These are phyloP conservation scores for Poliocrania exsul DNA, from an alignment of 2,797 vertebrate genomes.

Conservation along the genomic window DNA sequence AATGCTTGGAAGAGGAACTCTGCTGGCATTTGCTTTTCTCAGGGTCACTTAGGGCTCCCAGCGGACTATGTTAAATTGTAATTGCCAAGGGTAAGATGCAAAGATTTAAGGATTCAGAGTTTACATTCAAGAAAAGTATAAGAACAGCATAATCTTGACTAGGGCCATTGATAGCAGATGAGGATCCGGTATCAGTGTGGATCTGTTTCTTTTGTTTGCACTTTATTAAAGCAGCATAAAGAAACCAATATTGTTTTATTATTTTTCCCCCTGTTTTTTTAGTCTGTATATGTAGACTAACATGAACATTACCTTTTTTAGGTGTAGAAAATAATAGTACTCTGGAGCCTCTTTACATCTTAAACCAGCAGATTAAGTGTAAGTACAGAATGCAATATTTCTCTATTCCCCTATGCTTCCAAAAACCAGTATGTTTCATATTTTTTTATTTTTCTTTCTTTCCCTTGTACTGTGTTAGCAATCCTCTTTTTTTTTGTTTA, in stretches of 20 bases:
- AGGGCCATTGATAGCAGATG: not conserved
- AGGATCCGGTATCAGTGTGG: not conserved
- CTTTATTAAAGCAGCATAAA: not conserved
- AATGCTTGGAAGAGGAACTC: not conserved
- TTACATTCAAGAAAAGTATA: not conserved
- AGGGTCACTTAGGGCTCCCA: not conserved
- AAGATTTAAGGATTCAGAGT: not conserved
- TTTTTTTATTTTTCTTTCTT: slow-evolving; percentile 31
- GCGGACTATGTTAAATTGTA: not conserved
- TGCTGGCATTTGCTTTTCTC: accelerated
- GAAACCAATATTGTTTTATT: not conserved
- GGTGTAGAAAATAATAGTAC: slow-evolving; percentile 42
- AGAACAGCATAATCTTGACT: not conserved
- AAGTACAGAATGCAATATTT: slow-evolving; percentile 47
- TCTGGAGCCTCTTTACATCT: slow-evolving; percentile 4
- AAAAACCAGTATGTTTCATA: not conserved
- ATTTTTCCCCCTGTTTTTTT: not conserved
- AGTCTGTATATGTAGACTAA: not conserved
- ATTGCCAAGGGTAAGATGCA: not conserved
- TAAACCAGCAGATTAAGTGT: slow-evolving; percentile 53
- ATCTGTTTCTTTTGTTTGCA: not conserved
- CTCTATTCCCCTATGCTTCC: not conserved
- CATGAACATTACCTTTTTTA: slow-evolving; percentile 2
- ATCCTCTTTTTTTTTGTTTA: slow-evolving; percentile 53
- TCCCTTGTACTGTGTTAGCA: slow-evolving; percentile 67